Conservation (phyloP, 1,140 invertebrate species). For the Drosophila sturtevanti region DNA sequence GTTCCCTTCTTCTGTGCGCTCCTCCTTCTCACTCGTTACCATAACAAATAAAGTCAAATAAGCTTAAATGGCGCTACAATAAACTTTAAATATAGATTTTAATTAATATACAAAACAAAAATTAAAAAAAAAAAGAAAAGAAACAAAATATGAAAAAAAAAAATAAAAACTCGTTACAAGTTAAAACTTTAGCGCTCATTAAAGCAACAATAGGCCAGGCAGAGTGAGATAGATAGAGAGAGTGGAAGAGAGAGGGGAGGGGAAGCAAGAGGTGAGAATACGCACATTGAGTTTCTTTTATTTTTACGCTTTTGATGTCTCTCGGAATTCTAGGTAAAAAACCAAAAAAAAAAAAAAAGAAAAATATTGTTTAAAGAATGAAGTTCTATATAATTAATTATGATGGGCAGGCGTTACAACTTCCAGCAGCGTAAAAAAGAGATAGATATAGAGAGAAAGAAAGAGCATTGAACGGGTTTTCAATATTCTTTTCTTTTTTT, state of each 20-base stretch:
- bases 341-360: constrained; percentile 6
- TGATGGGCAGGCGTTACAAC: constrained; percentile 50
- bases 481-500: constrained; percentile 14
- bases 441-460: constrained; percentile 4
- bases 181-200: constrained; percentile 53
- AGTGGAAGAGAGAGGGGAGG: background rate
- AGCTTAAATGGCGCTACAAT: constrained; percentile 44
- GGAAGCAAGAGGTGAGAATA: too few relatives aligned
- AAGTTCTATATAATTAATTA: constrained; percentile 70
- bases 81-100: constrained; percentile 36
- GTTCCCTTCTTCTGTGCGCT: background rate
- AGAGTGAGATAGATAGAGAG: background rate
- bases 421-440: constrained; percentile 26
- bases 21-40: constrained; percentile 40
- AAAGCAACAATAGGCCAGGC: constrained; percentile 32
- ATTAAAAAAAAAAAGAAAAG: too few relatives aligned
- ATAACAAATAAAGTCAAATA: constrained; percentile 34
- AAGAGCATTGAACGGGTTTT: constrained; percentile 59
- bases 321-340: constrained; percentile 28
- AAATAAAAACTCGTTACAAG: constrained; percentile 57
- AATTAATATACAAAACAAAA: constrained; percentile 41
- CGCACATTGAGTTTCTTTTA: constrained; percentile 9
- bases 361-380: constrained; percentile 11
- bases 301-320: constrained; percentile 4
- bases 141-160: too few relatives aligned